These are phyloP conservation scores for Frieseomelitta varia DNA, from an alignment of 1,140 invertebrate genomes.

Conservation along the genomic window DNA sequence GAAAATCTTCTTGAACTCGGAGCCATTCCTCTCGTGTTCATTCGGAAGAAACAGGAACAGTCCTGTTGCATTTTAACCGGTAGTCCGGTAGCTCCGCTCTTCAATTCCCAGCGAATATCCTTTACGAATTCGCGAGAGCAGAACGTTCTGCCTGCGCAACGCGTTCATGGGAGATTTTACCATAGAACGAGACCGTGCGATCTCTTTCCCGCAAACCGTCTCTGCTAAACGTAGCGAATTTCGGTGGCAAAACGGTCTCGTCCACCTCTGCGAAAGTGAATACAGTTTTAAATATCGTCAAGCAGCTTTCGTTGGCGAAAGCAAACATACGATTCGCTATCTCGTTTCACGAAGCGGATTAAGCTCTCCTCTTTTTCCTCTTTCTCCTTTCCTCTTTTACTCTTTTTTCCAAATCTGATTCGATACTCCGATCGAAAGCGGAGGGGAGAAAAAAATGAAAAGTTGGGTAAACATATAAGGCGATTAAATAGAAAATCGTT, in stretches of 20 bases:
- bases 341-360: no score
- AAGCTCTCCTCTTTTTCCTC: no score
- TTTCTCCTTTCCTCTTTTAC: no score
- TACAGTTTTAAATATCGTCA: constrained; percentile 5
- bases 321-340: not conserved
- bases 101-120: constrained; percentile 32
- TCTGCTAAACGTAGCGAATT: not conserved
- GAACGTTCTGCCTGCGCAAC: constrained; percentile 7
- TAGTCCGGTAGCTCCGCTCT: constrained; percentile 10
- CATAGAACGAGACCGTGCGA: not conserved
- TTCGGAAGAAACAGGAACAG: not conserved
- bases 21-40: not conserved
- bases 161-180: constrained; percentile 24
- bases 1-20: constrained; percentile 23
- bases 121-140: constrained; percentile 25
- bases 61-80: not conserved
- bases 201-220: not conserved
- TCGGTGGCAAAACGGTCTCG: constrained; percentile 1
- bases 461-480: not conserved
- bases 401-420: not conserved
- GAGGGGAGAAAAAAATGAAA: not conserved
- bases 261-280: not conserved
- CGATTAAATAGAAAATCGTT: not conserved
- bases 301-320: not conserved
- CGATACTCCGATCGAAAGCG: not conserved